phyloP scores from a whole-genome alignment of 2,888 invertebrate species.

The Hirtodrosophila alboralis region DNA sequence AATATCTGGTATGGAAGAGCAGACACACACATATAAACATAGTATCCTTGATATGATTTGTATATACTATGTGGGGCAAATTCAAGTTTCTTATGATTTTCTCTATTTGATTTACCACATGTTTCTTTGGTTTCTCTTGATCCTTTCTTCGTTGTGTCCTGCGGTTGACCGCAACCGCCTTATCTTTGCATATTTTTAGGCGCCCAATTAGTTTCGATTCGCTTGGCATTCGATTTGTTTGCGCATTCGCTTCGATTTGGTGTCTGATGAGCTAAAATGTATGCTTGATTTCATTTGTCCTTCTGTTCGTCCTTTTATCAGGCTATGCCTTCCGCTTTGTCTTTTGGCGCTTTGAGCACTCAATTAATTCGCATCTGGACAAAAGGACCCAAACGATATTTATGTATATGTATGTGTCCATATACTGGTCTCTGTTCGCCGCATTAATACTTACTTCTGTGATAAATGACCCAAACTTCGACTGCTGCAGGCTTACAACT shows the following conservation, averaged over 20 bases:
- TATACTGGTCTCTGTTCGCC: slow-evolving; percentile 12
- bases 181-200: slow-evolving; percentile 73
- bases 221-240: slow-evolving; percentile 63
- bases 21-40: background rate
- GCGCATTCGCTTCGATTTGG: slow-evolving; percentile 46
- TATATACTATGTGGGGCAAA: slow-evolving; percentile 9
- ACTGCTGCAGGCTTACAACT: slow-evolving; percentile 14
- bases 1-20: no score
- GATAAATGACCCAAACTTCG: slow-evolving; percentile 50
- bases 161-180: slow-evolving; percentile 63
- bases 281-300: slow-evolving; percentile 65
- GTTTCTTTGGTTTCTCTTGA: slow-evolving; percentile 13
- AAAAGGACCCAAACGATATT: slow-evolving; percentile 45
- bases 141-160: slow-evolving; percentile 3
- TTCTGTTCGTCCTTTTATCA: slow-evolving; percentile 38
- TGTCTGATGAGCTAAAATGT: slow-evolving; percentile 55
- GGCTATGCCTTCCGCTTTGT: slow-evolving; percentile 30
- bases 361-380: slow-evolving; percentile 69
- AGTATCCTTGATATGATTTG: background rate
- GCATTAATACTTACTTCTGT: slow-evolving; percentile 39
- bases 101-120: slow-evolving; percentile 65
- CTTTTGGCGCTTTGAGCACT: slow-evolving; percentile 61
- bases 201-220: slow-evolving; percentile 77
- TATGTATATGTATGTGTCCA: slow-evolving; percentile 55
- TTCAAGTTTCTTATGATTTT: slow-evolving; percentile 22